Evolutionary conservation across 2,113 vertebrate genomes (phyloP), one percentile per base, ranked within the genome.

Genomic region (Penelope pileata): DNA sequence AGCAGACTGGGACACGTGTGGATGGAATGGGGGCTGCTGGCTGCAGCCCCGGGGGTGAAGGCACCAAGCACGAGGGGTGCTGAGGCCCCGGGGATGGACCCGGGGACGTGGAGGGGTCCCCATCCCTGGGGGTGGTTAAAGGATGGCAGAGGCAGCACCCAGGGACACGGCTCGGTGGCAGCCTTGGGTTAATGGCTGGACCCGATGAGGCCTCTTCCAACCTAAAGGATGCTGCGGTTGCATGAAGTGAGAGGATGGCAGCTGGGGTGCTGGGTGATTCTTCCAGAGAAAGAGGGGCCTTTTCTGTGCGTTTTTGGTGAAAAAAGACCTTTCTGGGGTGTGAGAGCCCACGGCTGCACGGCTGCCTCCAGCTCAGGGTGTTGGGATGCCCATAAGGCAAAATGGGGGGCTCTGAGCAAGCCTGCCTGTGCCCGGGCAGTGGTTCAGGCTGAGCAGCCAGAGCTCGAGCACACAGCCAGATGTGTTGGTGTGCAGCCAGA

Each of bases 401-500:
- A 54, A 8, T 3, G 36, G 3, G 7, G 14, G 10, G 18, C 24
- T 29, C 60, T 1, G 1, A 4, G 16, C 1, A 21, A 7, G 17
- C 10, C 60, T 10, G 9, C 47, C 23, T 70, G 14, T 2, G 34
- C 34, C 12, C 47, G 30, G 38, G 63, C 50, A 38, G 66, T 43
- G 26, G 22, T 78, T 38, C 36, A 23, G n/a, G 77, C 24, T 14
- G 32, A 78, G 60, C 3, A 5, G 64, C 4, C 45, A n/a, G n/a
- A n/a, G n/a, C n/a, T n/a, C n/a, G n/a, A n/a, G n/a, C n/a, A 9
- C 26, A 26, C 2, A 4, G 59, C 5, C 30, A 32, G 30, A 17
- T 32, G 30, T 32, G 30, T 19, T 32, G 29, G 17, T 32, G 53
- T 16, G 18, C 29, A 10, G 53, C 53, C 29, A 30, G 53, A 30